Evolutionary conservation across 64 coral and sea anemone genomes (phyloP).

Genomic region (Actinia tenebrosa): DNA sequence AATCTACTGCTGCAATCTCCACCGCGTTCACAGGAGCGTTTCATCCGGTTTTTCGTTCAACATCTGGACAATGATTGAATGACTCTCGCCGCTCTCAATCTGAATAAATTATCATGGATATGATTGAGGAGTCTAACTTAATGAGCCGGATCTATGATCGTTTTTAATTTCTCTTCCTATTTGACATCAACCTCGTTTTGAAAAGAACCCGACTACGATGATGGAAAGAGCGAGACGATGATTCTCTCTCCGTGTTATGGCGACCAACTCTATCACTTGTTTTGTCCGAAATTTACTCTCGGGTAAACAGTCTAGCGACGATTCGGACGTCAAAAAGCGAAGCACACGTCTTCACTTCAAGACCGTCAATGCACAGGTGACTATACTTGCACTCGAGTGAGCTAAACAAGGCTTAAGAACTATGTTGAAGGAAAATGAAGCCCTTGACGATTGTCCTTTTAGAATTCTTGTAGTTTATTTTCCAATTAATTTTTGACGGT

Average conservation of each 20-base stretch:
- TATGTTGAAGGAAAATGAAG: background rate
- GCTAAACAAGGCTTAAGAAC: background rate
- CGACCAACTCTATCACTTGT: background rate
- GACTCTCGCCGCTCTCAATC: background rate
- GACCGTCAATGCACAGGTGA: background rate
- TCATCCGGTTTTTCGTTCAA: slow-evolving; percentile 1
- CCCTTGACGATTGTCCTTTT: background rate
- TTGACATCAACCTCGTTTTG: background rate
- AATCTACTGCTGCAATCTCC: background rate
- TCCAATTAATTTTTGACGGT: background rate
- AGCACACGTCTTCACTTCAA: slow-evolving; percentile 2
- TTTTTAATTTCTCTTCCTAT: background rate
- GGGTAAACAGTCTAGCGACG: background rate
- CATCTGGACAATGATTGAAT: slow-evolving; percentile 14
- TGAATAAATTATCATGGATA: slow-evolving; percentile 11
- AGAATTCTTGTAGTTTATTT: background rate
- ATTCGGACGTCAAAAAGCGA: background rate
- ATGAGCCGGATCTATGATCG: background rate
- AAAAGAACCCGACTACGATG: background rate
- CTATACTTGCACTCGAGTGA: background rate
- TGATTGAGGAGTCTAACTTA: background rate
- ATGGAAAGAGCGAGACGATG: background rate
- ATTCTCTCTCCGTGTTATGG: background rate
- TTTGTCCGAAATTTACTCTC: slow-evolving; percentile 8
- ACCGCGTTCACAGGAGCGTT: background rate